These are phyloP conservation scores for Eulacestoma nigropectus DNA, from an alignment of 2,113 vertebrate genomes.

Conservation along the genomic window DNA sequence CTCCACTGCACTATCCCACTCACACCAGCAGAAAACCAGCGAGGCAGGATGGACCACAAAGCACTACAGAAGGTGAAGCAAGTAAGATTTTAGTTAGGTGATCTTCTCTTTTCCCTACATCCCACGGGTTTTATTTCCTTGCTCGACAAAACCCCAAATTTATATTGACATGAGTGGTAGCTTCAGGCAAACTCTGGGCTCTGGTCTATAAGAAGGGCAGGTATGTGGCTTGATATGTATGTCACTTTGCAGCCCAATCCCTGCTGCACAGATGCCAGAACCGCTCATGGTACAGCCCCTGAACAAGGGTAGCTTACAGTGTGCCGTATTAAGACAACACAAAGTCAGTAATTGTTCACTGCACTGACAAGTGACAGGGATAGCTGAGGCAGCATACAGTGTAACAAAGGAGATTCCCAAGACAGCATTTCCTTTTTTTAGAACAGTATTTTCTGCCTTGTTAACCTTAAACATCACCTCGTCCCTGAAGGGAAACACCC, in stretches of 20 bases:
- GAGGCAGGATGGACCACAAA: constrained; percentile 1
- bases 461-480: background rate
- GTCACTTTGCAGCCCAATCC: background rate
- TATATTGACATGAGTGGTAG: background rate
- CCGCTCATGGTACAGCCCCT: background rate
- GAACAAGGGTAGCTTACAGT: background rate
- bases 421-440: background rate
- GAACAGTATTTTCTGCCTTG: background rate
- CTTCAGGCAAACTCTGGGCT: background rate
- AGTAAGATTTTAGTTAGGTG: background rate
- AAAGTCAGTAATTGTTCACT: background rate
- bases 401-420: background rate
- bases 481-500: background rate
- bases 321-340: background rate
- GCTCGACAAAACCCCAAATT: background rate
- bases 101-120: background rate
- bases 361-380: background rate
- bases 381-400: background rate
- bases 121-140: background rate
- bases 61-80: background rate
- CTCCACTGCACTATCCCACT: background rate
- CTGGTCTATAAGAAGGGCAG: background rate
- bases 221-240: fast-evolving
- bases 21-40: background rate
- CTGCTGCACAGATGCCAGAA: background rate